Conservation (phyloP, 2,888 invertebrate genomes). For the Cerastis rubricosa region DNA sequence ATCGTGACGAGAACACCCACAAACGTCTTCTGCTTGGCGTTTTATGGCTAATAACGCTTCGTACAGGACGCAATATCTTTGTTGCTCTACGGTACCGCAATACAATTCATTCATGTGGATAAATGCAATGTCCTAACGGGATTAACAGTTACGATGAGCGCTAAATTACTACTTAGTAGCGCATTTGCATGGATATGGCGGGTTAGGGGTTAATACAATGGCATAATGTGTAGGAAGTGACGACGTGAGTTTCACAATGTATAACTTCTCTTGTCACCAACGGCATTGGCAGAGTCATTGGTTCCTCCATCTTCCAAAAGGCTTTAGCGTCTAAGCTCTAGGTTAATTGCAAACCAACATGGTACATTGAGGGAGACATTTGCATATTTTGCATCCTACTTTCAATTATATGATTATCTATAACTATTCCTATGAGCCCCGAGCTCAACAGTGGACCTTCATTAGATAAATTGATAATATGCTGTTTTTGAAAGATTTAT, state of each 20-base stretch:
- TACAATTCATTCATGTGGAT: conserved; percentile 51
- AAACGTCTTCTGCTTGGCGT: conserved; percentile 34
- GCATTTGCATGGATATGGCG: conserved; percentile 40
- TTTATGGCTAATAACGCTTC: conserved; percentile 51
- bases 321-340: neutral
- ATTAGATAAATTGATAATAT: neutral
- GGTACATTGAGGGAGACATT: neutral
- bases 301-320: neutral
- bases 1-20: conserved; percentile 35
- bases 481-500: neutral
- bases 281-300: neutral
- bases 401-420: neutral
- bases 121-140: conserved; percentile 46
- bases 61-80: conserved; percentile 40
- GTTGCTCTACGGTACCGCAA: conserved; percentile 10
- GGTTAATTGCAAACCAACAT: neutral
- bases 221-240: conserved; percentile 25
- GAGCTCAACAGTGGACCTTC: neutral
- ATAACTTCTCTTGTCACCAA: neutral
- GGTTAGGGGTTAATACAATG: conserved; percentile 47
- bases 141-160: conserved; percentile 37
- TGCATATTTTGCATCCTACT: conserved; percentile 5
- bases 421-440: neutral
- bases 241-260: neutral
- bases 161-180: conserved; percentile 35